Percentiles rank a stretch among this genome's conserved stretches.
These are phyloP conservation scores for Lepidurus arcticus DNA, from an alignment of 1,140 invertebrate genomes.

Conservation along the genomic window DNA sequence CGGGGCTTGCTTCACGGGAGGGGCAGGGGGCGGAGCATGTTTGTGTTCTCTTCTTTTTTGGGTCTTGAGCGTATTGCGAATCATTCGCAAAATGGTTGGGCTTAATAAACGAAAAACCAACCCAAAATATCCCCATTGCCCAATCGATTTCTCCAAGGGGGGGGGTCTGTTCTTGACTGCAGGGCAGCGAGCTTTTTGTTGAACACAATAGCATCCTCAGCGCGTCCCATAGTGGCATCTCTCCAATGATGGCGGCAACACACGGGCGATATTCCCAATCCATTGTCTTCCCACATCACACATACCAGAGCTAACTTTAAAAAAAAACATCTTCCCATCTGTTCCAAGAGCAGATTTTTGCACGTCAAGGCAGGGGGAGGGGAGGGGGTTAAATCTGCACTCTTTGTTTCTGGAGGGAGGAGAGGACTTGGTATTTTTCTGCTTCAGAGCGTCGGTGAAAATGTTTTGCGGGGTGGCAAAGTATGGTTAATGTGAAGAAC, in stretches of 20 bases:
- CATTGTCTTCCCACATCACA: no score
- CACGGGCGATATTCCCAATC: no score
- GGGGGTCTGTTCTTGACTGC: not conserved
- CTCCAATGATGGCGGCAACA: no score
- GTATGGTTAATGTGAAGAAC: not conserved
- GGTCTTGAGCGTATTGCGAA: constrained; percentile 14
- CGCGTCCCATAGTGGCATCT: no score
- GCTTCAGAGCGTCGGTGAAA: not conserved
- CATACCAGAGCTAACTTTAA: no score
- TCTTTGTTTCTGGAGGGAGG: not conserved
- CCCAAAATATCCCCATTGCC: no score
- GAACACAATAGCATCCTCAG: no score
- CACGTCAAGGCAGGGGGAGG: not conserved
- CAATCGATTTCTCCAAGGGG: not conserved
- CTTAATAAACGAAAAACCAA: no score
- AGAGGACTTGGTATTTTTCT: not conserved
- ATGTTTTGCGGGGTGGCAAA: not conserved
- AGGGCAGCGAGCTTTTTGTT: no score
- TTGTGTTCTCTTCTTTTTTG: not conserved
- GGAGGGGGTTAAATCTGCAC: not conserved
- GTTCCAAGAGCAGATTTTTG: no score
- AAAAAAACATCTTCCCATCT: no score
- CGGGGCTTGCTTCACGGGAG: not conserved
- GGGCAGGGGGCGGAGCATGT: not conserved
- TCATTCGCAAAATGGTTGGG: not conserved